phyloP scores from a whole-genome alignment of 2,113 vertebrate species.

The Dasypus novemcinctus region DNA sequence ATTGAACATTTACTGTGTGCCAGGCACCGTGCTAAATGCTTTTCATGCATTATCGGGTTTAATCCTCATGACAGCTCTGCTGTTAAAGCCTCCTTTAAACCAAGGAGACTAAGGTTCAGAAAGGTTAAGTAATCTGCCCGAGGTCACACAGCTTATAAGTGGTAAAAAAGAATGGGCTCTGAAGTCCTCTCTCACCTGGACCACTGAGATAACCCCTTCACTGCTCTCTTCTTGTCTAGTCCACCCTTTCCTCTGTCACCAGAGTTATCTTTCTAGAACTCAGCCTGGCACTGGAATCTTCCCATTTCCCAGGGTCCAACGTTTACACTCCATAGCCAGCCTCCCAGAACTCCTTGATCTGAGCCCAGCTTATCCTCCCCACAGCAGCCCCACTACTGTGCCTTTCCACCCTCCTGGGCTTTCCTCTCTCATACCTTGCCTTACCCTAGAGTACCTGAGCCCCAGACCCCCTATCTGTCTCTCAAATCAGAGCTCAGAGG shows the following conservation, averaged over 20 bases:
- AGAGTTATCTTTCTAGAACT: background rate
- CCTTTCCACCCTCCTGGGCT: background rate
- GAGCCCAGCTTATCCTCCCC: background rate
- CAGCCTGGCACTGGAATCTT: background rate
- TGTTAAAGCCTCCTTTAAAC: background rate
- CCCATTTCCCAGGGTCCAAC: background rate
- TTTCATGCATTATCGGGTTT: conserved; percentile 56
- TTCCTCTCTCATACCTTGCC: background rate
- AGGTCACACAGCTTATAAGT: conserved; percentile 47
- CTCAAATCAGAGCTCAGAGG: background rate
- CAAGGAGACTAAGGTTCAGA: background rate
- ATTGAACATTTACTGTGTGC: conserved; percentile 75
- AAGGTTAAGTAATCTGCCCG: conserved; percentile 46
- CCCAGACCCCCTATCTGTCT: background rate
- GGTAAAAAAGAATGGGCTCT: background rate
- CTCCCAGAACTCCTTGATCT: background rate
- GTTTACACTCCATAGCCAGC: background rate
- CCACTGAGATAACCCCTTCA: background rate
- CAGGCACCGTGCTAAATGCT: conserved; percentile 41
- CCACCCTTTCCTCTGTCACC: background rate
- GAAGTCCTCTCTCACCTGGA: too few species aligned
- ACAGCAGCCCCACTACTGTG: background rate
- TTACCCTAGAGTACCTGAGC: background rate
- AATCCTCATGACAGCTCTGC: conserved; percentile 10
- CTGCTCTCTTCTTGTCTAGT: background rate